Conservation (phyloP, 2,888 invertebrate species). For the Caenorhabditis becei region DNA sequence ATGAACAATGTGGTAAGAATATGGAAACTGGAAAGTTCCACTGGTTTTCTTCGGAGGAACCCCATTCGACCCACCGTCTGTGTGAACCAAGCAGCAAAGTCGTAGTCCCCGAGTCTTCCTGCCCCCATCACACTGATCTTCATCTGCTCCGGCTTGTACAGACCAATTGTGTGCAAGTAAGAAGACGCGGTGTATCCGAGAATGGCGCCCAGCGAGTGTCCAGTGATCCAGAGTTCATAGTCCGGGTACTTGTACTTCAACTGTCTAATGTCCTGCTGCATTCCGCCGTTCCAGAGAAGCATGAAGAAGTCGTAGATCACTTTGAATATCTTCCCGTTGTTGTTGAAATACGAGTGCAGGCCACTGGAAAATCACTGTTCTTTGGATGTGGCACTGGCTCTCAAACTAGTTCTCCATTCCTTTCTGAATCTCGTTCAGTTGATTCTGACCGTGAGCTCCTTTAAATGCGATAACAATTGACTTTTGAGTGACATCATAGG, state of each 20-base stretch:
- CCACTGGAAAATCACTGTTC: conserved; percentile 5
- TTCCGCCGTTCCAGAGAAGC: conserved; percentile 49
- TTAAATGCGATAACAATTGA: conserved; percentile 39
- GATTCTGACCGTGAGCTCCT: conserved; percentile 45
- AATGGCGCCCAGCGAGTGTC: conserved; percentile 49
- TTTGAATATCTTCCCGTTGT: conserved; percentile 38
- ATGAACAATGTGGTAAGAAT: conserved; percentile 10
- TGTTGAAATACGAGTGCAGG: conserved; percentile 16
- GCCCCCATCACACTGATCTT: conserved; percentile 30
- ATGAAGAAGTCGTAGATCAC: conserved; percentile 41
- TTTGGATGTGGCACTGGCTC: not conserved
- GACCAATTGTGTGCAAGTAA: conserved; percentile 4
- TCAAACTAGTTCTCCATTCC: conserved; percentile 15
- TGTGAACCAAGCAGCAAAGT: conserved; percentile 41
- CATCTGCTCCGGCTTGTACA: conserved; percentile 44
- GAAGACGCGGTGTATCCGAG: conserved; percentile 28
- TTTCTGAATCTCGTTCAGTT: not conserved
- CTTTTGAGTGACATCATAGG: conserved; percentile 20
- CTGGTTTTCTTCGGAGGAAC: no score
- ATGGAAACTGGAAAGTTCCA: conserved; percentile 9
- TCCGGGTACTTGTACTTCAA: conserved; percentile 41
- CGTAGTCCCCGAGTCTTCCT: conserved; percentile 20
- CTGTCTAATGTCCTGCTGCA: conserved; percentile 29
- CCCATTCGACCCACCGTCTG: conserved; percentile 38
- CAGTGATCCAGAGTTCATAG: conserved; percentile 48